Evolutionary conservation across 2,797 vertebrate species (phyloP).

Genomic region (Emys orbicularis): DNA sequence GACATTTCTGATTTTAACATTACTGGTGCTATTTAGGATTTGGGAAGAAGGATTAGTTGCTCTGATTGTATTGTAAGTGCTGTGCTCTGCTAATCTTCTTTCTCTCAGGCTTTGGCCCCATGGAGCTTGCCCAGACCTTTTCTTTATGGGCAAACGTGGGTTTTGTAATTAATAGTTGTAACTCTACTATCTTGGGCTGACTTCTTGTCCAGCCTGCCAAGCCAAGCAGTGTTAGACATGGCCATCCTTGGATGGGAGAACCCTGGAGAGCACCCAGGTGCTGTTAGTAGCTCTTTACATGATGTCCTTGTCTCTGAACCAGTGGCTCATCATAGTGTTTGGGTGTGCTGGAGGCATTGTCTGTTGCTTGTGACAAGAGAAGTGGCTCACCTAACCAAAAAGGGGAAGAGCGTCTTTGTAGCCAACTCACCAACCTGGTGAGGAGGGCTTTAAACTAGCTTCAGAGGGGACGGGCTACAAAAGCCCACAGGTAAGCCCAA

Average conservation of each 20-base stretch:
- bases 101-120: background rate
- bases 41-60: background rate
- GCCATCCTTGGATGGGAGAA: background rate
- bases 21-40: background rate
- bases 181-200: background rate
- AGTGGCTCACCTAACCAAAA: background rate
- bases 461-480: background rate
- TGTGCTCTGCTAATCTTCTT: background rate
- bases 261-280: background rate
- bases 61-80: background rate
- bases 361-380: background rate
- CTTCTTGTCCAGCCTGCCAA: background rate
- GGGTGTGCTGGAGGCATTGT: background rate
- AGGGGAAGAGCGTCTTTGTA: background rate
- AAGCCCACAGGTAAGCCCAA: too few species aligned
- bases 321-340: background rate
- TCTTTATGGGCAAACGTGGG: too few species aligned
- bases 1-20: background rate
- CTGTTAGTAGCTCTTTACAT: background rate
- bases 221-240: background rate
- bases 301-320: too few species aligned
- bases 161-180: background rate
- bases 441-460: background rate
- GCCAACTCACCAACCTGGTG: background rate
- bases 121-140: background rate